A percentile compares a stretch with the other conserved stretches of the same genome.
These are phyloP conservation scores for Sebastes oblongus DNA, from an alignment of 2,797 vertebrate species.

Conservation along the genomic window DNA sequence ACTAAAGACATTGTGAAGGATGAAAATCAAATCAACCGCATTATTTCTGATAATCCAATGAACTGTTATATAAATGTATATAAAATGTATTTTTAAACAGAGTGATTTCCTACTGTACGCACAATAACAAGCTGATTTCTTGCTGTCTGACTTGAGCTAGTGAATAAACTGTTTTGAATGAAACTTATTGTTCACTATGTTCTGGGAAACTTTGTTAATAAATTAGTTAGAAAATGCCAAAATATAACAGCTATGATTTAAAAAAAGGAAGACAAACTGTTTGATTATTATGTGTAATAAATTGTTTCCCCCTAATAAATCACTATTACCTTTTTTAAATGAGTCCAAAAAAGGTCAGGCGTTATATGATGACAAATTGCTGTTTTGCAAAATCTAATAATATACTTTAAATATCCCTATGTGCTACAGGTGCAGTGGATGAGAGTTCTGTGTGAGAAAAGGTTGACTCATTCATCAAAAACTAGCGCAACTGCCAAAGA, in stretches of 20 bases:
- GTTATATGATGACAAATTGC: background rate
- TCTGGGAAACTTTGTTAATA: background rate
- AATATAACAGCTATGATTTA: background rate
- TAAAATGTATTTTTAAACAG: background rate
- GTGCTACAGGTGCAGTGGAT: background rate
- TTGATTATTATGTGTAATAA: background rate
- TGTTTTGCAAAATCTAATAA: background rate
- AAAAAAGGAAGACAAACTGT: background rate
- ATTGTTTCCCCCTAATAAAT: background rate
- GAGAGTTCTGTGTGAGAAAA: background rate
- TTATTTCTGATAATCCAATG: background rate
- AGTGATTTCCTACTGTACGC: background rate
- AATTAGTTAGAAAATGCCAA: background rate
- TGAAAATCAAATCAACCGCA: background rate
- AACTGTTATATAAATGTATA: background rate
- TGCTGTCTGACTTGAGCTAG: background rate
- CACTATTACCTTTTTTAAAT: background rate
- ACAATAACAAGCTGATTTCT: background rate
- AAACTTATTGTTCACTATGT: background rate
- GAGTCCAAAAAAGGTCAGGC: background rate
- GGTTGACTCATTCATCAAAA: slow-evolving; percentile 5
- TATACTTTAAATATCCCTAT: background rate
- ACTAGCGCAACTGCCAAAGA: background rate
- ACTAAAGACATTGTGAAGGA: slow-evolving; percentile 1
- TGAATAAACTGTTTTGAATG: slow-evolving; percentile 26